Percentiles rank a stretch among this genome's conserved stretches.
phyloP scores from a whole-genome alignment of 2,888 invertebrate species.

The Apodemia hepburni region DNA sequence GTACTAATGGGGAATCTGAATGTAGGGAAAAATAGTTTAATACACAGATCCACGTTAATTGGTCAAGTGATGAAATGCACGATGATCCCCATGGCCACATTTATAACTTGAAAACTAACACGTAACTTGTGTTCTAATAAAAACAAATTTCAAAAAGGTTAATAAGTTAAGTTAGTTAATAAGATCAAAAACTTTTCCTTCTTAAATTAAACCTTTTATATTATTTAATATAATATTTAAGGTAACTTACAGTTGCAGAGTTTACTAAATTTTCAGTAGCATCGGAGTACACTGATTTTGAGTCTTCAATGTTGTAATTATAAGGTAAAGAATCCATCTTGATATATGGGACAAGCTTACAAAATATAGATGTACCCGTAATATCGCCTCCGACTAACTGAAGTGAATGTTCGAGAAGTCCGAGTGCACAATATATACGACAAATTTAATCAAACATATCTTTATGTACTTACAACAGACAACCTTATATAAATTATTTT shows the following conservation, averaged over 20 bases:
- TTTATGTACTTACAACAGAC: slow-evolving; percentile 8
- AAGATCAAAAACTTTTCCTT: too few relatives aligned
- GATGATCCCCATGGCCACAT: too few relatives aligned
- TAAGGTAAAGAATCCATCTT: slow-evolving; percentile 46
- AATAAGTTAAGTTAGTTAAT: too few relatives aligned
- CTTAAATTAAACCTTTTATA: too few relatives aligned
- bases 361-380: not conserved
- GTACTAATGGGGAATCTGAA: too few relatives aligned
- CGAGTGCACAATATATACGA: slow-evolving; percentile 44
- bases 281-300: slow-evolving; percentile 50
- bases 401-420: slow-evolving; percentile 37
- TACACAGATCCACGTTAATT: too few relatives aligned
- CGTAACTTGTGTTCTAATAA: too few relatives aligned
- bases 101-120: too few relatives aligned
- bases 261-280: slow-evolving; percentile 46
- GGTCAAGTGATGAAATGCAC: too few relatives aligned
- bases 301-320: slow-evolving; percentile 49
- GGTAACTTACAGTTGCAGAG: slow-evolving; percentile 46
- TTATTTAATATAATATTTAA: not conserved
- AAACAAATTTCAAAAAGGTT: too few relatives aligned
- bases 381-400: not conserved
- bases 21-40: too few relatives aligned
- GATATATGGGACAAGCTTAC: slow-evolving; percentile 8
- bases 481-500: not conserved
- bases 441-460: slow-evolving; percentile 22